These are phyloP conservation scores for Phaethon lepturus DNA, from an alignment of 2,113 vertebrate species.

Conservation along the genomic window DNA sequence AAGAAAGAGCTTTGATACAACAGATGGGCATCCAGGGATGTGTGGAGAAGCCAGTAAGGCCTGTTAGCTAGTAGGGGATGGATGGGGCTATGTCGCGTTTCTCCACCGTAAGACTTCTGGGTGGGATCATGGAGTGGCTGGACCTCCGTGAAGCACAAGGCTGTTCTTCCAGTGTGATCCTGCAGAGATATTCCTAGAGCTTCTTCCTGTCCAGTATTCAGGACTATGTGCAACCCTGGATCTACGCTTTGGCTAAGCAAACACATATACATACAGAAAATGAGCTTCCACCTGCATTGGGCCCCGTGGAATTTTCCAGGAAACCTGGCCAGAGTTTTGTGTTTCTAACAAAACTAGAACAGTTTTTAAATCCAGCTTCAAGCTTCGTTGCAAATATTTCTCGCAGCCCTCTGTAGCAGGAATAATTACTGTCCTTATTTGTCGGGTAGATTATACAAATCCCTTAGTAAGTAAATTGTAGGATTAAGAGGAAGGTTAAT, in stretches of 20 bases:
- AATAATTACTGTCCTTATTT: constrained; percentile 66
- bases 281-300: constrained; percentile 6
- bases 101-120: not conserved
- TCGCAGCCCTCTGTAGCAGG: constrained; percentile 20
- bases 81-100: not conserved
- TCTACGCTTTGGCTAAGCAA: not conserved
- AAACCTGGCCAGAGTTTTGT: constrained; percentile 39
- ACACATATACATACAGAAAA: not conserved
- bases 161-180: not conserved
- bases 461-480: constrained; percentile 63
- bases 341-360: constrained; percentile 51
- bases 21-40: not conserved
- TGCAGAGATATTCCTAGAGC: not conserved
- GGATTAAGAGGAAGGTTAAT: constrained; percentile 61
- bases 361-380: constrained; percentile 45
- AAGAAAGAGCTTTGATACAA: not conserved
- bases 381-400: constrained; percentile 30
- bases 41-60: not conserved
- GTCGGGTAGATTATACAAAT: constrained; percentile 62
- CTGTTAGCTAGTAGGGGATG: not conserved
- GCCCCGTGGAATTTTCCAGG: constrained; percentile 38
- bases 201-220: not conserved
- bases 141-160: not conserved
- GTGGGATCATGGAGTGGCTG: not conserved
- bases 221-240: not conserved